Base-by-base conservation (phyloP, 2,888 invertebrate species). In the Hirtodrosophila cameraria region DNA sequence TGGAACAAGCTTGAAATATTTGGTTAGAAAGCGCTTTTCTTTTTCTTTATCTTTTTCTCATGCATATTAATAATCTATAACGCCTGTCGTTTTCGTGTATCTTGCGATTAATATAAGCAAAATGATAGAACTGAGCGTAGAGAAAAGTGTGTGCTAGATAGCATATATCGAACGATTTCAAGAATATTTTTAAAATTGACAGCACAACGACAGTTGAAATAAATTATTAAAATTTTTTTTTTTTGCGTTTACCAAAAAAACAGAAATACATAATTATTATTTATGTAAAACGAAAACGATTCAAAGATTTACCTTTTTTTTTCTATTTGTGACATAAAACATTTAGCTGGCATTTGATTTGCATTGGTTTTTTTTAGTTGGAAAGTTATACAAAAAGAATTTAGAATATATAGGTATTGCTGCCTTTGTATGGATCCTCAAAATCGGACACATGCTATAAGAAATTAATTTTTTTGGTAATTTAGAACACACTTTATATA, bases 351-450 rank as follows among this genome's bases (percentile, higher is more conserved):
- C 71, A 70, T 68, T 36, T 59, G 36, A 48, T 42, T 23, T 23
- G 23, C 23, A 23, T n/a, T 23, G 23, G 23, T 7, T 23, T 23
- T 23, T 58, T 57, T 76, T 64, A 71, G 68, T 74, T n/a, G 61
- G 58, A 75, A 81, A 82, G 64, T 67, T 71, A 75, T 57, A 68
- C 72, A 82, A 68, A 77, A 64, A 66, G 62, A 79, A 80, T 80
- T 93, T 95, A 96, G 93, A 92, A 96, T 94, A 96, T 96, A 94
- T 96, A 96, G 90, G 96, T 96, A 94, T 96, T 94, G 93, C 96
- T 96, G 94, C 93, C 89, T 88, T 90, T 93, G 92, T 93, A 92
- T 84, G 90, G 93, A 92, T 93, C 92, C 92, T 93, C 93, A 92
- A 94, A 93, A 89, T 93, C 94, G 93, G 93, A 89, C 71, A 94